Percentiles rank a stretch among this genome's conserved stretches.
Evolutionary conservation across 2,888 invertebrate genomes (phyloP).

Genomic region (Thumatha senex): DNA sequence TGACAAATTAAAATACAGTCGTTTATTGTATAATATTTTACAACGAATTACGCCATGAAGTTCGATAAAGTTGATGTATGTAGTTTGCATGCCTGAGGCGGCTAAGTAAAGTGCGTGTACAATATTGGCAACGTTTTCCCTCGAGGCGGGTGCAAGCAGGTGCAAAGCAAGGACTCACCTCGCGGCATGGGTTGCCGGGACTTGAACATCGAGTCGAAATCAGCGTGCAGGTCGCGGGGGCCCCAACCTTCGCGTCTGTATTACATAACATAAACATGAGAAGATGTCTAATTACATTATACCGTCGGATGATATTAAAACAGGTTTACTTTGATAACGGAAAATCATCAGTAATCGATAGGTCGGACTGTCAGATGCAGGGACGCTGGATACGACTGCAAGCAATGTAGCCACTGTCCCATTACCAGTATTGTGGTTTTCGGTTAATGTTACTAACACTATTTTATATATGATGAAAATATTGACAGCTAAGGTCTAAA

Average conservation of each 20-base stretch:
- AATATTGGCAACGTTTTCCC: conserved; percentile 73
- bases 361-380: too few relatives aligned
- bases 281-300: too few relatives aligned
- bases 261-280: conserved; percentile 5
- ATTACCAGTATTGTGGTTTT: too few relatives aligned
- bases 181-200: conserved; percentile 84
- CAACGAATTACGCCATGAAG: conserved; percentile 7
- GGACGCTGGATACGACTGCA: too few relatives aligned
- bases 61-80: conserved; percentile 9
- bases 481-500: too few relatives aligned
- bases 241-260: conserved; percentile 79
- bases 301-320: not conserved
- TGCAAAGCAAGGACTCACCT: conserved; percentile 82
- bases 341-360: too few relatives aligned
- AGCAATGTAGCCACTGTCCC: too few relatives aligned
- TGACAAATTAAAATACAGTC: not conserved
- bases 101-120: conserved; percentile 17
- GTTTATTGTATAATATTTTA: not conserved
- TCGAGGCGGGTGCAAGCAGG: conserved; percentile 44
- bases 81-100: conserved; percentile 15
- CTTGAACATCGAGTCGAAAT: conserved; percentile 89
- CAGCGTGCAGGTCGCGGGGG: conserved; percentile 88
- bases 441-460: too few relatives aligned
- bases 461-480: too few relatives aligned
- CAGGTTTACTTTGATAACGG: too few relatives aligned